A percentile compares a stretch with the other conserved stretches of the same genome.
Evolutionary conservation across 2,888 invertebrate genomes (phyloP).

Genomic region (Agrochola lota): DNA sequence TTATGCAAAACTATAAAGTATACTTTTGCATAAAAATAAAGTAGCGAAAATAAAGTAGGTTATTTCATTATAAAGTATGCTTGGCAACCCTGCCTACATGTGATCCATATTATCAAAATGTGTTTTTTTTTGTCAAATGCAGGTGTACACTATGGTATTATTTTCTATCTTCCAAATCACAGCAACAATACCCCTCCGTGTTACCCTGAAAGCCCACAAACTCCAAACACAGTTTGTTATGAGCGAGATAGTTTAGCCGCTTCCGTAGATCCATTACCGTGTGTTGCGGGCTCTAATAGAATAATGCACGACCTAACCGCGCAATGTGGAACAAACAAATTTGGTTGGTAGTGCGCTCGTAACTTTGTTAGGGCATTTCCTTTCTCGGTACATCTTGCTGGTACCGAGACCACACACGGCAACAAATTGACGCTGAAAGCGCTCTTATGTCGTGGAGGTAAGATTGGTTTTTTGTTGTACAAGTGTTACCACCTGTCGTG

Average conservation of each 20-base stretch:
- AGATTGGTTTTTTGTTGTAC: background rate
- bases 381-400: background rate
- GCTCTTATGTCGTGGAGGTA: no score
- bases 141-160: background rate
- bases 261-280: slow-evolving; percentile 73
- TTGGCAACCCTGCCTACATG: no score
- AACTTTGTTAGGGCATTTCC: slow-evolving; percentile 52
- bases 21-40: no score
- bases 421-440: background rate
- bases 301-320: slow-evolving; percentile 75
- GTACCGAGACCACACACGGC: background rate
- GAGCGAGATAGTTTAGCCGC: slow-evolving; percentile 61
- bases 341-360: slow-evolving; percentile 60
- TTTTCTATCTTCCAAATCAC: background rate
- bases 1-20: no score
- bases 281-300: slow-evolving; percentile 70
- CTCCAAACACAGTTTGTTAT: slow-evolving; percentile 63
- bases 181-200: background rate
- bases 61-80: no score
- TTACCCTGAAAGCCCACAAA: slow-evolving; percentile 53
- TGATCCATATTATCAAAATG: no score
- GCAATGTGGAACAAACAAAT: slow-evolving; percentile 74
- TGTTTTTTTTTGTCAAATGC: background rate
- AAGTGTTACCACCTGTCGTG: background rate
- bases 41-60: no score